phyloP scores from a whole-genome alignment of 2,797 vertebrate species.

The Lepilemur septentrionalis region DNA sequence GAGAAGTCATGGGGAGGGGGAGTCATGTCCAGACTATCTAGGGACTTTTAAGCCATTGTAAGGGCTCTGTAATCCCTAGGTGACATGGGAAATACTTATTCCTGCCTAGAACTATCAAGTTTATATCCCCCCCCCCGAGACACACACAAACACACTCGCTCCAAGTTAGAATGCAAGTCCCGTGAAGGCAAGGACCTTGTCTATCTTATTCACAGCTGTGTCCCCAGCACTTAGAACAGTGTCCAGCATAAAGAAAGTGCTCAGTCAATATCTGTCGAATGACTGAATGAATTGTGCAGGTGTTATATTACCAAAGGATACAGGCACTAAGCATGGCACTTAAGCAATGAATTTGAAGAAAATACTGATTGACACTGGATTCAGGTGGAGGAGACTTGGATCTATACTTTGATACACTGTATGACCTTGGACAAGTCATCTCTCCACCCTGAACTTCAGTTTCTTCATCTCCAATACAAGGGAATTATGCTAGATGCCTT shows the following conservation, averaged over 20 bases:
- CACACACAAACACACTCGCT: neutral
- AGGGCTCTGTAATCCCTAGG: neutral
- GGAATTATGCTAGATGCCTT: neutral
- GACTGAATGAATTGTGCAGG: neutral
- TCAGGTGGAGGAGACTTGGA: conserved; percentile 14
- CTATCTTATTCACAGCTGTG: neutral
- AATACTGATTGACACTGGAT: neutral
- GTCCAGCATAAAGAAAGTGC: neutral
- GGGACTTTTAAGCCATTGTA: neutral
- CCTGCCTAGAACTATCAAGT: neutral
- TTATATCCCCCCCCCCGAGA: neutral
- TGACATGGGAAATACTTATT: neutral
- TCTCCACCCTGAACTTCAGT: neutral
- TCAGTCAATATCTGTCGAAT: conserved; percentile 26
- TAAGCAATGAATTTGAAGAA: neutral
- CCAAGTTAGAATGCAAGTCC: neutral
- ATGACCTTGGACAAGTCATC: neutral
- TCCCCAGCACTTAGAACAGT: neutral
- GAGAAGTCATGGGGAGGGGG: neutral
- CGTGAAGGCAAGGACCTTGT: neutral
- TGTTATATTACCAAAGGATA: neutral
- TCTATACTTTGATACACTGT: neutral
- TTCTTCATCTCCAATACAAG: conserved; percentile 24
- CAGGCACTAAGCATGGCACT: neutral
- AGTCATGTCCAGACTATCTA: neutral